A percentile compares a stretch with the other conserved stretches of the same genome.
These are phyloP conservation scores for Mustelus asterias DNA, from an alignment of 2,113 vertebrate genomes.

Conservation along the genomic window DNA sequence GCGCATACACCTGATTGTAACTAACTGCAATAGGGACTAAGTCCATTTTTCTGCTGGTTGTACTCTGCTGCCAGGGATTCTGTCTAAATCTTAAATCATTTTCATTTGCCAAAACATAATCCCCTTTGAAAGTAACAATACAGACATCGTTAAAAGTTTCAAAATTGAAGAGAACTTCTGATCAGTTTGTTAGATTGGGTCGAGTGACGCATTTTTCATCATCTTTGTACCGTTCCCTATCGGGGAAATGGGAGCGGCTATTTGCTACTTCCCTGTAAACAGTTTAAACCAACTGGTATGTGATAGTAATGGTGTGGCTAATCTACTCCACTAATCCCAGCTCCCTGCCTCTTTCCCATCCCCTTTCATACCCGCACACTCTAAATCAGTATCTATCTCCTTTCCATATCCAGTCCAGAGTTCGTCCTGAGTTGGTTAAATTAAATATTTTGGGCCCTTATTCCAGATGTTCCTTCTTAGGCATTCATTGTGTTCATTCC, in stretches of 20 bases:
- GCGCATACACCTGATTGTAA: background rate
- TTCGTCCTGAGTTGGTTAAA: background rate
- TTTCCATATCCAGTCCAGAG: background rate
- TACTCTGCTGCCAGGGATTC: background rate
- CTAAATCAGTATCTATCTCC: background rate
- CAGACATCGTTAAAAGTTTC: too few relatives aligned
- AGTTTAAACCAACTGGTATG: background rate
- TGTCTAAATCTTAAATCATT: background rate
- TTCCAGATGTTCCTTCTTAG: background rate
- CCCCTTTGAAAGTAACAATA: background rate
- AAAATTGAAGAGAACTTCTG: too few relatives aligned
- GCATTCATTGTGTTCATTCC: background rate
- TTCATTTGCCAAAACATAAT: background rate
- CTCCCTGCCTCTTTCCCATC: background rate
- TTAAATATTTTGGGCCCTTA: background rate
- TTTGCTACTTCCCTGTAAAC: background rate
- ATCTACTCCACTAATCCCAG: background rate
- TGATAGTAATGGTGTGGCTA: background rate
- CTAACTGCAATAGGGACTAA: background rate
- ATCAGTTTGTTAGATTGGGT: too few relatives aligned
- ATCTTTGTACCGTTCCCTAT: background rate
- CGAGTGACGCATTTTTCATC: too few relatives aligned
- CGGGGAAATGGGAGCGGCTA: too few relatives aligned
- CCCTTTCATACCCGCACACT: background rate
- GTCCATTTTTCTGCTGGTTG: background rate